These are phyloP conservation scores for Muscicapa adusta DNA, from an alignment of 2,113 vertebrate species.

Conservation along the genomic window DNA sequence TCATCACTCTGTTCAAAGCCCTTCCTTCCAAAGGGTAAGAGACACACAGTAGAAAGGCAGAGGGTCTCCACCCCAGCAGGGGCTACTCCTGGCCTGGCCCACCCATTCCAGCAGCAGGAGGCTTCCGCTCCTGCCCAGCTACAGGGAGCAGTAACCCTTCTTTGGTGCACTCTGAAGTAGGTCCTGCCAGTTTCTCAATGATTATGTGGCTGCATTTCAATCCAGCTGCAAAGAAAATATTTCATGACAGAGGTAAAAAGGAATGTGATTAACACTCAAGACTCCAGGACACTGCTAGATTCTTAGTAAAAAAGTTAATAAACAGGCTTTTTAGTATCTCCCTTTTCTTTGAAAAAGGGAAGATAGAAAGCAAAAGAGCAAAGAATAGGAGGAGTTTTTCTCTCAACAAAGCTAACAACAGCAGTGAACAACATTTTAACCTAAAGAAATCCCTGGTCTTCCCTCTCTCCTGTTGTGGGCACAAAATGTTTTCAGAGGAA, in stretches of 20 bases:
- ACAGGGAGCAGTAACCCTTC: neutral
- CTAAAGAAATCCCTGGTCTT: neutral
- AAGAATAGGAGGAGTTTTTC: neutral
- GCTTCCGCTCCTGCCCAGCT: neutral
- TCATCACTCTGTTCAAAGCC: neutral
- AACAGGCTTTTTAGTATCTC: neutral
- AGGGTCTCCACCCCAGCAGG: neutral
- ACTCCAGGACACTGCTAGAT: neutral
- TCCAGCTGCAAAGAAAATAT: neutral
- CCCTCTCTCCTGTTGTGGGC: neutral
- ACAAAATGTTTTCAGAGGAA: neutral
- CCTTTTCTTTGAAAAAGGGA: neutral
- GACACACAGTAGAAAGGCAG: neutral
- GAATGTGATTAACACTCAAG: neutral
- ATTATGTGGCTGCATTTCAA: neutral
- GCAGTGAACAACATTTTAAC: neutral
- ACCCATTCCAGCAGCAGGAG: neutral
- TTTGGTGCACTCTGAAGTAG: fast-evolving
- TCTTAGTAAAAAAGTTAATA: neutral
- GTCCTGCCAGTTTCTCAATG: neutral
- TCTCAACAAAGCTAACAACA: neutral
- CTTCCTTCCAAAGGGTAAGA: neutral
- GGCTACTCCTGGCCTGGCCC: neutral
- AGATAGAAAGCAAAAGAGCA: neutral
- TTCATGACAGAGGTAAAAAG: neutral